Evolutionary conservation across 2,797 vertebrate species (phyloP), one percentile per base, ranked within the genome.

Genomic region (Platyrinchus mystaceus): DNA sequence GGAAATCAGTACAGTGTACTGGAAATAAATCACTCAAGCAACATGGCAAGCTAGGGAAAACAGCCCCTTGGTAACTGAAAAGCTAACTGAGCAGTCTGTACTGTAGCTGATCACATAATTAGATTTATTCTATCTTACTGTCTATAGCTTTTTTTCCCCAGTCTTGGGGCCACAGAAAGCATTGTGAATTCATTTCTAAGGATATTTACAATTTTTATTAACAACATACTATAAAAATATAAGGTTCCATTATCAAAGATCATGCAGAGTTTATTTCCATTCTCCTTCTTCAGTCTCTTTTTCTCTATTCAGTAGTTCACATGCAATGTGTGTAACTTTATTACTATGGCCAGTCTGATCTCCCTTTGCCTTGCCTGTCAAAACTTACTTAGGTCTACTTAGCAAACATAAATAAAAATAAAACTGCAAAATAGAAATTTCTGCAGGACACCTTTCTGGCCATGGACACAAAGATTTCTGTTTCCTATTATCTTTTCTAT

Each of bases 1-100:
- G 94, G 34, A 91, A 96, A 96, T 96, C 93, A 86, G 92, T 95
- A 89, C n/a, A 46, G 12, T 52, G 37, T 73, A 91, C 77, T 94
- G 50, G 46, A 86, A 96, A 91, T 62, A 92, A 96, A 85, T 96
- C 62, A 44, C 63, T 94, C 58, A 87, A 91, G 28, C 36, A 90
- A 91, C 46, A 69, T 59, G 62, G 37, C 59, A 71, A 95, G 59
- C 79, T 92, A 68, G 74, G 70, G 69, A 94, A 94, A 93, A 59
- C 32, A 91, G 47, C n/a, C 32, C 32, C 66, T 94, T 94, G 81
- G 36, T 87, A 96, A 97, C 8, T 87, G 46, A 67, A 89, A 94
- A 91, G 47, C 76, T 92, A 96, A 86, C 37, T 56, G 89, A 95
- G 60, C 34, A 92, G 84, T 41, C 82, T 93, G 37, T 79, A 86